Base-by-base conservation (phyloP, 2,797 vertebrate genomes). In the Bradypodion pumilum region DNA sequence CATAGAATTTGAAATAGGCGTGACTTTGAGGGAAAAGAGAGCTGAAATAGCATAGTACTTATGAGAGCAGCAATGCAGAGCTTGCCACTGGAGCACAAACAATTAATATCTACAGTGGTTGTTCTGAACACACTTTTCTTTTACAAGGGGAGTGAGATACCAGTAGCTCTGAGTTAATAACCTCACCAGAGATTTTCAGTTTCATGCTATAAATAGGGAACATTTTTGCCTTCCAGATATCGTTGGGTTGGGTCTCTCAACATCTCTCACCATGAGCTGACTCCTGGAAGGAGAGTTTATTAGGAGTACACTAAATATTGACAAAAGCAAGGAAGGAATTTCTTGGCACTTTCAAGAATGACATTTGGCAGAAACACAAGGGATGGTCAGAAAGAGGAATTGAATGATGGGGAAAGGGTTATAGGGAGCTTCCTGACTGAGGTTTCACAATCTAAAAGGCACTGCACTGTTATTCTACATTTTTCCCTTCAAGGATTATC, bases 1-100 rank as follows among this genome's bases (percentile, higher is more conserved):
- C 82, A 42, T 90, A 81, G 68, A 93, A 90, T 93, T 90, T 87
- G 86, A 93, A 90, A 92, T 0, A 1, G 78, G 84, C 94, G 37
- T 89, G 83, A 37, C 59, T 88, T 84, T 85, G 74, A 35, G 81
- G 62, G 27, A 7, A 85, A 63, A 80, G 85, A 56, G 78, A n/a
- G 40, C n/a, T 65, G 84, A 73, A 81, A 52, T 46, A 4, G 82
- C 88, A 74, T 76, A 90, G 84, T 2, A 42, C 78, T 87, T 81
- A 74, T 88, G 90, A 89, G 84, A 82, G 81, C 88, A 62, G 73
- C 88, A 37, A 66, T 2, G 25, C 2, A 42, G 56, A 9, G 29
- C 23, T 52, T 27, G 23, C 37, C n/a, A n/a, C n/a, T n/a, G n/a
- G n/a, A 44, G 23, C 7, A 44, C 35, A 69, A 68, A n/a, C 29